A percentile compares a stretch with the other conserved stretches of the same genome.
phyloP scores from a whole-genome alignment of 2,113 vertebrate species.

The Bufo bufo region DNA sequence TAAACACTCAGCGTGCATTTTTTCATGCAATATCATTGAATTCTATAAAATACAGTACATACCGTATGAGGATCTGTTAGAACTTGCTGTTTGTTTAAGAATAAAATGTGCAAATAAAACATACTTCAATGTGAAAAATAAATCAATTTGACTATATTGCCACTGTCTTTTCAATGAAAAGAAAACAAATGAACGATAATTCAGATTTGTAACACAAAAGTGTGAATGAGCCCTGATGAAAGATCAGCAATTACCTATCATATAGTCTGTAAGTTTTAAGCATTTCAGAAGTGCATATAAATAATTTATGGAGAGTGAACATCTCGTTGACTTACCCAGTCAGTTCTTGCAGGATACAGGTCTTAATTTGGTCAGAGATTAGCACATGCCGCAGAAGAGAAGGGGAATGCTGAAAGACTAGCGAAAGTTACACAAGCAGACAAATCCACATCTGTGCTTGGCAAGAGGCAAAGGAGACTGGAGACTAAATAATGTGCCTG shows the following conservation, averaged over 20 bases:
- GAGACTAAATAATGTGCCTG: constrained; percentile 15
- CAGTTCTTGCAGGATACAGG: neutral
- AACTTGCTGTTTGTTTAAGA: no score
- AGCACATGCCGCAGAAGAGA: neutral
- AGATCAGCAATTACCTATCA: neutral
- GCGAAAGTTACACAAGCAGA: neutral
- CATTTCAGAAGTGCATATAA: neutral
- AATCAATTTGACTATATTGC: no score
- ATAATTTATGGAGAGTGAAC: neutral
- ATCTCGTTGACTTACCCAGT: neutral
- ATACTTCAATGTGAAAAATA: no score
- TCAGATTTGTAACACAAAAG: no score
- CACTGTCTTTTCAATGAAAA: no score
- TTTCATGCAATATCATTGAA: no score
- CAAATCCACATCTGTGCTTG: neutral
- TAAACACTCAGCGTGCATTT: no score
- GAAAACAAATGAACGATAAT: no score
- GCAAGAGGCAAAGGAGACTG: neutral
- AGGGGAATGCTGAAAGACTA: neutral
- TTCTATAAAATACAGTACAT: no score
- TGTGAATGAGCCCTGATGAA: neutral
- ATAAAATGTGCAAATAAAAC: no score
- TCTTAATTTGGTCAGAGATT: neutral
- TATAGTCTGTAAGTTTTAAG: neutral
- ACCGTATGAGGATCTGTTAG: no score